Conservation (phyloP, 2,797 vertebrate species). For the Poeciliopsis paucimaculata region DNA sequence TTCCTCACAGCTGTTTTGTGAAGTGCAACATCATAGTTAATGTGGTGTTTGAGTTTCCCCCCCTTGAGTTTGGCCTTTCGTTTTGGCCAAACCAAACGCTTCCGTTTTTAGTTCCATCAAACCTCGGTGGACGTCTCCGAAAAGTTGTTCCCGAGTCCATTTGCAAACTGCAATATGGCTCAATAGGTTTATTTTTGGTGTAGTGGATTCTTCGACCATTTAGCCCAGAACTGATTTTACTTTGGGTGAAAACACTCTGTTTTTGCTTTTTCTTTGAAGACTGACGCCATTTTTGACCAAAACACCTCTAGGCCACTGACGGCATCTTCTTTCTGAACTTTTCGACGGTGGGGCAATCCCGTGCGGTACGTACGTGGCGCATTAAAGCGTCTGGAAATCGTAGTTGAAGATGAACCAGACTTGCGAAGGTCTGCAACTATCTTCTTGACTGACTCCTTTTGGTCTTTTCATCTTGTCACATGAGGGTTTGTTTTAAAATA, state of each 20-base stretch:
- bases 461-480: background rate
- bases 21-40: too few relatives aligned
- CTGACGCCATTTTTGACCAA: too few relatives aligned
- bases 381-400: background rate
- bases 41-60: background rate
- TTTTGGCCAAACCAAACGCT: background rate
- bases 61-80: too few relatives aligned
- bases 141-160: background rate
- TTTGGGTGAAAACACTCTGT: background rate
- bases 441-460: background rate
- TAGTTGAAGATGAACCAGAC: background rate
- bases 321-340: background rate
- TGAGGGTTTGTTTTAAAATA: background rate
- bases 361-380: background rate
- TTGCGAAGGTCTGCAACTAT: background rate
- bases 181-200: background rate
- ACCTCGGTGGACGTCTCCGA: background rate
- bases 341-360: background rate
- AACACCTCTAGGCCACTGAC: too few relatives aligned
- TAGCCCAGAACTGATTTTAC: background rate
- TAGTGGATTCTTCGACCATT: background rate
- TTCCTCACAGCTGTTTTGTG: too few relatives aligned
- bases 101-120: background rate
- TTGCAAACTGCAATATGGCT: background rate
- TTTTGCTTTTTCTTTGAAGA: background rate